These are phyloP conservation scores for Phoxinus phoxinus DNA, from an alignment of 2,113 vertebrate genomes.

Conservation along the genomic window DNA sequence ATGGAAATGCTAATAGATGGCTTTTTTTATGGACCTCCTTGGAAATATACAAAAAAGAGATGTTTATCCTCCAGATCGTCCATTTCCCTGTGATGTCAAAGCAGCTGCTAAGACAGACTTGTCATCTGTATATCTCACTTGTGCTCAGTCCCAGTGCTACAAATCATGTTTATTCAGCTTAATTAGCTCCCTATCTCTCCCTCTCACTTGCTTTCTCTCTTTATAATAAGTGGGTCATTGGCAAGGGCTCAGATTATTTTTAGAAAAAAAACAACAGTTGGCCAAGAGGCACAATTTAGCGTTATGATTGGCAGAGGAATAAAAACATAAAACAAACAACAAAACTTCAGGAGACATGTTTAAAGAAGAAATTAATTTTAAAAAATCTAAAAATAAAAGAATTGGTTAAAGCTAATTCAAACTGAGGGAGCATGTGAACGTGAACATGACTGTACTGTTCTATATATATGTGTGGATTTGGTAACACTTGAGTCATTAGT, in stretches of 20 bases:
- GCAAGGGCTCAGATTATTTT: constrained; percentile 31
- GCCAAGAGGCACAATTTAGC: constrained; percentile 4
- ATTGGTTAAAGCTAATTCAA: neutral
- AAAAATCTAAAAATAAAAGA: neutral
- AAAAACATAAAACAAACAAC: neutral
- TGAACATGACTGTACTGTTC: no score
- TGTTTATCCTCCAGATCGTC: neutral
- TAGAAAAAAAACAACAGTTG: constrained; percentile 38
- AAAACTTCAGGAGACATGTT: neutral
- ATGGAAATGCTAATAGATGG: neutral
- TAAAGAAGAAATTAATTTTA: neutral
- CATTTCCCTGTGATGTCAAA: constrained; percentile 24
- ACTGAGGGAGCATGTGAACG: no score
- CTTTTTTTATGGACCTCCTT: neutral
- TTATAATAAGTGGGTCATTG: constrained; percentile 45
- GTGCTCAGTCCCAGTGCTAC: neutral
- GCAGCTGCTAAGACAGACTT: constrained; percentile 32
- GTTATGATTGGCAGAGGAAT: neutral
- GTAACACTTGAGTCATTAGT: no score
- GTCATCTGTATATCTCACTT: constrained; percentile 26
- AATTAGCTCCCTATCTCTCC: constrained; percentile 29
- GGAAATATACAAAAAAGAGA: neutral
- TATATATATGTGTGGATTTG: no score
- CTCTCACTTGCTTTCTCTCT: neutral
- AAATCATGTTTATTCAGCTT: constrained; percentile 38